Evolutionary conservation across 1,140 invertebrate species (phyloP), one percentile per base, ranked within the genome.

Genomic region (Tetramorium simillimum): DNA sequence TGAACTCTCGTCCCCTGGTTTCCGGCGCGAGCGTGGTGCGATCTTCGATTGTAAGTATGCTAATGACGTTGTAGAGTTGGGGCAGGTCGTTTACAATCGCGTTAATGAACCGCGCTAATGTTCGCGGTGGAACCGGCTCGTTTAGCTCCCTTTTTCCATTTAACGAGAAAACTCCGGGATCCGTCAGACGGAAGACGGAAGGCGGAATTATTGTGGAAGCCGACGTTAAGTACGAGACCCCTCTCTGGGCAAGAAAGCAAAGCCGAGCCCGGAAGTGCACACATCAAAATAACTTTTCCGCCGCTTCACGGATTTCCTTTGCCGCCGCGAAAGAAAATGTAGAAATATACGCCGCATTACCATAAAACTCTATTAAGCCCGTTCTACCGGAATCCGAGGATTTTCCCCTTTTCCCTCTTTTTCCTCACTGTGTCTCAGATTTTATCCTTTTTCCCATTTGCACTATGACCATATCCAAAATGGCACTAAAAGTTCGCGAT

Each of bases 101-200:
- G 88, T 86, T 87, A 90, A 90, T 89, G 88, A 89, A 90, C 85
- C 88, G 65, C 86, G 62, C 86, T 89, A 89, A 90, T 89, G 88
- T 87, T 80, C 62, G 88, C 58, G 84, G 58, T 58, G 81, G 46
- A 69, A 73, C 65, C 51, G 56, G 70, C 81, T 82, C 70, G 60
- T 80, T 86, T 80, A 60, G 85, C 51, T 82, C 72, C 85, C 82
- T 75, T 63, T 90, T 90, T 84, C 85, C 88, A 82, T 84, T 86
- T 87, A 90, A 90, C 37, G 85, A 90, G 88, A 67, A 60, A 58
- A 67, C 43, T 86, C 77, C 88, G 58, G 40, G 62, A 85, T 80
- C 73, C 84, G 84, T 84, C 80, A 84, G 69, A 75, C 80, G 69
- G 80, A 84, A 84, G 80, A 84, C 80, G 80, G 80, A 84, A 84